A percentile compares a stretch with the other conserved stretches of the same genome.
Evolutionary conservation across 2,888 invertebrate genomes (phyloP).

Genomic region (Caenorhabditis angaria): DNA sequence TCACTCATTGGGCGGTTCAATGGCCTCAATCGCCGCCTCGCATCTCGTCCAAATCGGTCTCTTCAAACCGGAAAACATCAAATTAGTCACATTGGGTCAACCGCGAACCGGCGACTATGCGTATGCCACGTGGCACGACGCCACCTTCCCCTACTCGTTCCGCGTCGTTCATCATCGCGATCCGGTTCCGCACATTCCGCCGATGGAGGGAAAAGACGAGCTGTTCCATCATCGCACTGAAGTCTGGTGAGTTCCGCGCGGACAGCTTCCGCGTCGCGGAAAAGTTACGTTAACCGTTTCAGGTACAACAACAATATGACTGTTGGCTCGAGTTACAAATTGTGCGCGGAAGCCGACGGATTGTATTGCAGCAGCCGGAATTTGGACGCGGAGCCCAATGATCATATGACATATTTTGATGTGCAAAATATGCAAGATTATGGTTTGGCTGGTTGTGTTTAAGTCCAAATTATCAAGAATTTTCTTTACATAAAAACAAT

Average conservation of each 20-base stretch:
- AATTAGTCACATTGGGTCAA: constrained; percentile 57
- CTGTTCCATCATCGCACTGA: constrained; percentile 52
- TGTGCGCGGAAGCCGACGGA: constrained; percentile 49
- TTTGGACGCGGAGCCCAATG: constrained; percentile 29
- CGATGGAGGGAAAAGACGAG: constrained; percentile 37
- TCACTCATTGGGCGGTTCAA: constrained; percentile 52
- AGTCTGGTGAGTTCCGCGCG: constrained; percentile 39
- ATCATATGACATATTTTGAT: constrained; percentile 51
- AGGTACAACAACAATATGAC: constrained; percentile 57
- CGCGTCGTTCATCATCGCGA: constrained; percentile 49
- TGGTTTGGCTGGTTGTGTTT: constrained; percentile 35
- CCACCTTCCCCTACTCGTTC: constrained; percentile 43
- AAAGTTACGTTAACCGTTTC: constrained; percentile 23
- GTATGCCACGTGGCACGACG: constrained; percentile 49
- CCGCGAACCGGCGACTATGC: constrained; percentile 52
- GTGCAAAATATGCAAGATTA: constrained; percentile 37
- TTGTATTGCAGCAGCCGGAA: constrained; percentile 47
- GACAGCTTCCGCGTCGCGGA: background rate
- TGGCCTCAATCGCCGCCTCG: constrained; percentile 52
- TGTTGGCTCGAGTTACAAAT: constrained; percentile 19
- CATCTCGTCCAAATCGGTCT: constrained; percentile 39
- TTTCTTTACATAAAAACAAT: no score
- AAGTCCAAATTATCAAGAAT: no score
- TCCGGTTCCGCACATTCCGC: constrained; percentile 51
- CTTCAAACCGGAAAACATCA: constrained; percentile 30